These are phyloP conservation scores for Brachyhypopomus gauderio DNA, from an alignment of 2,113 vertebrate genomes.

Conservation along the genomic window DNA sequence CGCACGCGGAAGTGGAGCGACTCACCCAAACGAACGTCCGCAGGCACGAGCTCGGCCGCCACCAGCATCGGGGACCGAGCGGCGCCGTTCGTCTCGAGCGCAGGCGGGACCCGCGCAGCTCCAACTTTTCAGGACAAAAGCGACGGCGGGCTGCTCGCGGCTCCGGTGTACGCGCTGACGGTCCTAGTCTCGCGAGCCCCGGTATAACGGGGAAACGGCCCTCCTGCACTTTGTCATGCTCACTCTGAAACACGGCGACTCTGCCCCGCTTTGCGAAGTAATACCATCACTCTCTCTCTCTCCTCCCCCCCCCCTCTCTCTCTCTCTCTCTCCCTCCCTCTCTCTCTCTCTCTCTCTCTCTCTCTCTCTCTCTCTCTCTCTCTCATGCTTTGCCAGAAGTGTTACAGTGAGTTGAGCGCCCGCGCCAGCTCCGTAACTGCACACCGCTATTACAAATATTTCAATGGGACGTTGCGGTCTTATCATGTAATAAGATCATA, in stretches of 20 bases:
- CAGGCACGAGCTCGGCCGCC: constrained; percentile 30
- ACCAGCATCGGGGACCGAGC: constrained; percentile 15
- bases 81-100: background rate
- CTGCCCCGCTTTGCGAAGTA: background rate
- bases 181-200: constrained; percentile 26
- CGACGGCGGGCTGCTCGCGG: too few species aligned
- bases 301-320: background rate
- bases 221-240: constrained; percentile 40
- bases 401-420: too few species aligned
- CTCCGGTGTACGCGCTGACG: background rate
- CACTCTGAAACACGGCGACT: background rate
- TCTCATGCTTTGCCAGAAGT: too few species aligned
- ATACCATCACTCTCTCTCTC: background rate
- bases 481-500: too few species aligned
- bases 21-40: constrained; percentile 48
- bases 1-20: constrained; percentile 10
- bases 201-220: background rate
- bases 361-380: too few species aligned
- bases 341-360: background rate
- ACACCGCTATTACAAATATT: too few species aligned
- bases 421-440: too few species aligned
- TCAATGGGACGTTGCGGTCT: too few species aligned
- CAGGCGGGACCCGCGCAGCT: too few species aligned
- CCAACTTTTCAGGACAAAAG: too few species aligned
- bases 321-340: too few species aligned